Evolutionary conservation across 2,113 vertebrate genomes (phyloP).

Genomic region (Rhinichthys klamathensis): DNA sequence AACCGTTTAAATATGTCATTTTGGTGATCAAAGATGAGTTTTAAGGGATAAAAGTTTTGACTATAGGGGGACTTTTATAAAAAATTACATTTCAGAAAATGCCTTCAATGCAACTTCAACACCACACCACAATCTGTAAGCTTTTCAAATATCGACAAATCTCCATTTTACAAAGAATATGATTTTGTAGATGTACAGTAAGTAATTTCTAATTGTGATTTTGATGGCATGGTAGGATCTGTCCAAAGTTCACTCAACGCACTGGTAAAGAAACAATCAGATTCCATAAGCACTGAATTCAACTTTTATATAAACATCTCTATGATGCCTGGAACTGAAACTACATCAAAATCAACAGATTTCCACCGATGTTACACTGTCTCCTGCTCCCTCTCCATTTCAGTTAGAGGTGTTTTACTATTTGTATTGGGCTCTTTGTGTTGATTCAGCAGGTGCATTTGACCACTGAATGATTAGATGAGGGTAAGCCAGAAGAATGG

Average conservation of each 20-base stretch:
- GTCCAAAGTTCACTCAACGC: not conserved
- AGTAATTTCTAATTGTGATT: slow-evolving; percentile 4
- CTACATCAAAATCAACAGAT: slow-evolving; percentile 24
- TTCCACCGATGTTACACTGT: not conserved
- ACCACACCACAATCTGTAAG: not conserved
- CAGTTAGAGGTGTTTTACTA: not conserved
- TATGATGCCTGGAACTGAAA: slow-evolving; percentile 12
- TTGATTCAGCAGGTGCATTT: slow-evolving; percentile 34
- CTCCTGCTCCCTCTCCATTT: not conserved
- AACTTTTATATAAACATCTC: not conserved
- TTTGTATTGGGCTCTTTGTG: slow-evolving; percentile 14
- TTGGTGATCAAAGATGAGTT: too few species aligned
- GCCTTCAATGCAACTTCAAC: not conserved
- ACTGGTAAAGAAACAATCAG: slow-evolving; percentile 8
- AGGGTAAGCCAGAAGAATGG: not conserved
- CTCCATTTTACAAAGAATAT: not conserved
- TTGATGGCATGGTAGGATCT: not conserved
- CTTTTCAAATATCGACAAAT: not conserved
- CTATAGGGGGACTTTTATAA: too few species aligned
- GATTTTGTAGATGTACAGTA: not conserved
- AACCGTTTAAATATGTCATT: too few species aligned
- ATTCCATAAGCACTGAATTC: not conserved
- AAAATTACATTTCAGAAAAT: not conserved
- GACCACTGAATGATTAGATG: slow-evolving; percentile 20
- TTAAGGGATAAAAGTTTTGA: too few species aligned